Conservation (phyloP, 2,113 vertebrate genomes). For the Chaenocephalus aceratus region DNA sequence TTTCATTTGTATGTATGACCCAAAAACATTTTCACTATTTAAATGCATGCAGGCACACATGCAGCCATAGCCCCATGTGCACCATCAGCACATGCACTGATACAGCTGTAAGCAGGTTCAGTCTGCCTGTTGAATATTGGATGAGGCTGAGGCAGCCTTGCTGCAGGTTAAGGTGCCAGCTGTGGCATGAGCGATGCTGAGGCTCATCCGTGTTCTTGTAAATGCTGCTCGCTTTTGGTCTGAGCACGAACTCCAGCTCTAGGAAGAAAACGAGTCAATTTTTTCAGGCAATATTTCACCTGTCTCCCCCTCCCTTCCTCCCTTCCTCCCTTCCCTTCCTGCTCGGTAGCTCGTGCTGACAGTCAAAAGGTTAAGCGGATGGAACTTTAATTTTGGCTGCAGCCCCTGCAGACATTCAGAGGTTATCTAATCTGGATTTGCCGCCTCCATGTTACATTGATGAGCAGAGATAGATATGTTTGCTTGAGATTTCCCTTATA, state of each 20-base stretch:
- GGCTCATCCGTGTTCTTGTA: constrained; percentile 51
- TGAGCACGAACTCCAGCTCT: constrained; percentile 43
- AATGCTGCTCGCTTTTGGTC: constrained; percentile 43
- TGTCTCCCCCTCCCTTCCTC: background rate
- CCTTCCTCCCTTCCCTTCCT: background rate
- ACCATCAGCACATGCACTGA: constrained; percentile 24
- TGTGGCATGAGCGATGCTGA: constrained; percentile 39
- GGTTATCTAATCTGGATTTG: constrained; percentile 63
- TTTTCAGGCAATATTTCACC: constrained; percentile 35
- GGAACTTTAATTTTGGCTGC: constrained; percentile 55
- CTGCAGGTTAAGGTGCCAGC: constrained; percentile 54
- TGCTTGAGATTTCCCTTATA: constrained; percentile 61
- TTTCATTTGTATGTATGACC: background rate
- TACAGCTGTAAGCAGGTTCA: constrained; percentile 19
- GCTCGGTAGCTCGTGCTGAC: constrained; percentile 13
- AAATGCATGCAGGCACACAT: background rate
- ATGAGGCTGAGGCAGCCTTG: constrained; percentile 47
- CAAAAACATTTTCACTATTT: background rate
- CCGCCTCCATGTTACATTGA: constrained; percentile 64
- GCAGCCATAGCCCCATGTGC: constrained; percentile 6
- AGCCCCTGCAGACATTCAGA: constrained; percentile 19
- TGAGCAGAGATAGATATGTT: constrained; percentile 56
- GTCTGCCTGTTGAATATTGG: constrained; percentile 51
- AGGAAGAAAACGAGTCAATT: constrained; percentile 38
- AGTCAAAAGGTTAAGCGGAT: constrained; percentile 64